These are phyloP conservation scores for Notodonta ziczac DNA, from an alignment of 2,888 invertebrate genomes.

Conservation along the genomic window DNA sequence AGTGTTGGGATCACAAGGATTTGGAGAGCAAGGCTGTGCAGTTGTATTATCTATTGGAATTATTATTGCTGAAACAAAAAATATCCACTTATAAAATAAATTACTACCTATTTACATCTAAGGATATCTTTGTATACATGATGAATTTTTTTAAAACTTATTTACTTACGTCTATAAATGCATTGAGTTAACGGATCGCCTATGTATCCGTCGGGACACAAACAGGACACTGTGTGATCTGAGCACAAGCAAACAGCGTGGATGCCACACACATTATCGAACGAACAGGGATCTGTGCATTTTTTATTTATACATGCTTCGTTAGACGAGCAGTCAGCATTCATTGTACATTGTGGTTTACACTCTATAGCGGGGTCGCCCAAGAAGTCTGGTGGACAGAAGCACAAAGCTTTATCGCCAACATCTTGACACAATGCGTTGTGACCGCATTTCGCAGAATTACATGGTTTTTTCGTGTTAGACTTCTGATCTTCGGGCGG, in stretches of 20 bases:
- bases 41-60: constrained; percentile 85
- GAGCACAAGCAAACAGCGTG: constrained; percentile 91
- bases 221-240: constrained; percentile 93
- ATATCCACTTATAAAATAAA: background rate
- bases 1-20: constrained; percentile 89
- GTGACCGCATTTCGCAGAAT: constrained; percentile 90
- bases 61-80: constrained; percentile 71
- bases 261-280: constrained; percentile 90
- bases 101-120: background rate
- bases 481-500: constrained; percentile 81
- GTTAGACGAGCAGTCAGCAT: constrained; percentile 90
- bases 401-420: constrained; percentile 89
- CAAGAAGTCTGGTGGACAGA: constrained; percentile 89
- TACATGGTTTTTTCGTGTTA: constrained; percentile 86
- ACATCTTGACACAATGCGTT: constrained; percentile 91
- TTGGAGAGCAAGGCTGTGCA: constrained; percentile 89
- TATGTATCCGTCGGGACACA: constrained; percentile 90
- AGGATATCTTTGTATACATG: background rate
- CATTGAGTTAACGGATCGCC: constrained; percentile 93
- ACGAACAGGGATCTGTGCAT: constrained; percentile 89
- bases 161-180: constrained; percentile 79
- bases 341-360: constrained; percentile 91
- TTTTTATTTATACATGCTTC: constrained; percentile 91
- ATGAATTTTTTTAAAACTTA: background rate
- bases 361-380: constrained; percentile 92